A percentile compares a stretch with the other conserved stretches of the same genome.
These are phyloP conservation scores for Drosophila glabriapex DNA, from an alignment of 2,888 invertebrate species.

Conservation along the genomic window DNA sequence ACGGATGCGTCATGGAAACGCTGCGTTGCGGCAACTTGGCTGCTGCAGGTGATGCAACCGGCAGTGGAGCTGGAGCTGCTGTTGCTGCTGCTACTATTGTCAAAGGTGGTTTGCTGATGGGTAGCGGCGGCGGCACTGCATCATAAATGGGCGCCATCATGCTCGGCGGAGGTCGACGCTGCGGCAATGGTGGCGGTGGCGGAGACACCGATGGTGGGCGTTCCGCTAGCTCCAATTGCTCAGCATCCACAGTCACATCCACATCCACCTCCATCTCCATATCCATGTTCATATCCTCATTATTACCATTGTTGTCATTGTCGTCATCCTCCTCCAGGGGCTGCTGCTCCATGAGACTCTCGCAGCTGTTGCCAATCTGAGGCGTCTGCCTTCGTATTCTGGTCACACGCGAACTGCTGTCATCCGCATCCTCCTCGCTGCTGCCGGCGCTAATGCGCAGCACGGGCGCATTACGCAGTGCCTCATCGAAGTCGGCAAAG, in stretches of 20 bases:
- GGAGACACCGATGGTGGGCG: constrained; percentile 74
- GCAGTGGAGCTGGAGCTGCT: background rate
- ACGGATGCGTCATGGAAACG: constrained; percentile 71
- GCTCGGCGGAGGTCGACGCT: constrained; percentile 55
- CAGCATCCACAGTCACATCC: constrained; percentile 3
- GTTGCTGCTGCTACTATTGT: background rate
- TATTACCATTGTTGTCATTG: constrained; percentile 38
- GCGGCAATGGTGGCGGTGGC: constrained; percentile 77
- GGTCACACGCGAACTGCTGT: constrained; percentile 50
- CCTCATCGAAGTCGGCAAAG: constrained; percentile 84
- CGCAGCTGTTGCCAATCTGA: constrained; percentile 77
- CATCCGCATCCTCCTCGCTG: constrained; percentile 69
- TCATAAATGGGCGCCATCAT: constrained; percentile 55
- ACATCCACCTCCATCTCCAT: constrained; percentile 29
- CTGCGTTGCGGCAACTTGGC: constrained; percentile 68
- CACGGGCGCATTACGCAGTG: constrained; percentile 81
- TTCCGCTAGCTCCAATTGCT: constrained; percentile 27
- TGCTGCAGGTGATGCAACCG: constrained; percentile 8
- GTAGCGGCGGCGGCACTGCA: constrained; percentile 65
- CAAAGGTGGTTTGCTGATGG: constrained; percentile 64
- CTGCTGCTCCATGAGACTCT: constrained; percentile 75
- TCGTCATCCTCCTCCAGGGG: constrained; percentile 35
- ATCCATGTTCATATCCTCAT: constrained; percentile 23
- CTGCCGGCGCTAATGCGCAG: constrained; percentile 66
- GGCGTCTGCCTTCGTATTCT: constrained; percentile 51